Base-by-base conservation (phyloP, 2,888 invertebrate species). In the Sycophila texana region DNA sequence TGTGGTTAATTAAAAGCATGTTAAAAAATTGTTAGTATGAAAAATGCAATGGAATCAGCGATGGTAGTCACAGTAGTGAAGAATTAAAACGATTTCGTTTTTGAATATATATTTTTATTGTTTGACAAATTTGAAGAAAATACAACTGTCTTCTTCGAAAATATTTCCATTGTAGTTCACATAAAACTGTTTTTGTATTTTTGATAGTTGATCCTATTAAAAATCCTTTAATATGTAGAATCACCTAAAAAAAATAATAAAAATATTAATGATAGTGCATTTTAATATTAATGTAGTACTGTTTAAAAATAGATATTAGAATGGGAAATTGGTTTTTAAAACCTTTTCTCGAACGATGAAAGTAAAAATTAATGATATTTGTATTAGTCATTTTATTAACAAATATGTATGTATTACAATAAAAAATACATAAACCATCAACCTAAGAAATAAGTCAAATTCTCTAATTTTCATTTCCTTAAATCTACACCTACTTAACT, bases 1-100 rank as follows among this genome's bases (percentile, higher is more conserved):
- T 60, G n/a, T 47, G 39, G 55, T 20, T 16, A 70, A 18, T 63
- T 22, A 20, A 55, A 76, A 76, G 76, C 68, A 53, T 60, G 51
- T 70, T 70, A 57, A 20, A 39, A 30, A 53, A 53, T 51, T 71
- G 75, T 79, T 75, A 79, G 75, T 71, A 74, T 20, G 12, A 47
- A 60, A 71, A 65, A 58, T 39, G 55, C 22, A 60, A 71, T 55
- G 39, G 10, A 39, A 10, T 39, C 39, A 39, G 39, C 39, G 10
- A 39, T 39, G 39, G 10, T 39, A 39, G 39, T 39, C 39, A 39
- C 39, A 39, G 39, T 39, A 10, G 7, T 39, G 39, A 61, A 26
- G 30, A 26, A 26, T 60, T 61, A 26, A 61, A 26, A 26, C 26
- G n/a, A 61, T 26, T 61, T 39, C 39, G 7, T 39, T 39, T 39